A percentile compares a stretch with the other conserved stretches of the same genome.
Conservation (phyloP, 2,797 vertebrate genomes). For the Melanogrammus aeglefinus region DNA sequence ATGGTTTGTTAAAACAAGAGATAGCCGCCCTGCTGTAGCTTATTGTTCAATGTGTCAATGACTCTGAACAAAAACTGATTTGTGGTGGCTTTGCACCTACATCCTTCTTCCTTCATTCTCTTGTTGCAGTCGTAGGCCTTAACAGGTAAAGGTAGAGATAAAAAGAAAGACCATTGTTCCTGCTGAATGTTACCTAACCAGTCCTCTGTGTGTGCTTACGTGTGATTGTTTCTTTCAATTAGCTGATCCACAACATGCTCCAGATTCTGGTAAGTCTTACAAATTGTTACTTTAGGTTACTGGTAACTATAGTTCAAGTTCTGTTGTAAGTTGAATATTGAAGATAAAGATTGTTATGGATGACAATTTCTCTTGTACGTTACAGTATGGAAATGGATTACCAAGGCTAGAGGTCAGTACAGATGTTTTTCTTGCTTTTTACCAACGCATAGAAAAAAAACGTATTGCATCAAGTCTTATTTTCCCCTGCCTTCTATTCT, state of each 20-base stretch:
- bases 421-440: not conserved
- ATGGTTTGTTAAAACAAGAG: too few species aligned
- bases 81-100: too few species aligned
- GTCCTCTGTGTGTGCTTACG: not conserved
- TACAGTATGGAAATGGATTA: slow-evolving; percentile 37
- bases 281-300: not conserved
- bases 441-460: not conserved
- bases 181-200: not conserved
- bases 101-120: too few species aligned
- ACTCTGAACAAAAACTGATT: too few species aligned
- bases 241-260: not conserved
- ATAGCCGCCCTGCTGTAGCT: too few species aligned
- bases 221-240: not conserved
- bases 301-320: not conserved
- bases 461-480: not conserved
- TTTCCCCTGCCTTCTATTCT: not conserved
- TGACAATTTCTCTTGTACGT: not conserved
- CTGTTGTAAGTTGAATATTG: not conserved
- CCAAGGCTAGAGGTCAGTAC: slow-evolving; percentile 30
- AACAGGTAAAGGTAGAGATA: not conserved
- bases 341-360: not conserved
- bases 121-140: not conserved
- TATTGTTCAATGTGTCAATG: too few species aligned
- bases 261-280: not conserved
- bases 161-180: not conserved